phyloP scores from a whole-genome alignment of 2,888 invertebrate genomes.

The Hirtodrosophila confusa region DNA sequence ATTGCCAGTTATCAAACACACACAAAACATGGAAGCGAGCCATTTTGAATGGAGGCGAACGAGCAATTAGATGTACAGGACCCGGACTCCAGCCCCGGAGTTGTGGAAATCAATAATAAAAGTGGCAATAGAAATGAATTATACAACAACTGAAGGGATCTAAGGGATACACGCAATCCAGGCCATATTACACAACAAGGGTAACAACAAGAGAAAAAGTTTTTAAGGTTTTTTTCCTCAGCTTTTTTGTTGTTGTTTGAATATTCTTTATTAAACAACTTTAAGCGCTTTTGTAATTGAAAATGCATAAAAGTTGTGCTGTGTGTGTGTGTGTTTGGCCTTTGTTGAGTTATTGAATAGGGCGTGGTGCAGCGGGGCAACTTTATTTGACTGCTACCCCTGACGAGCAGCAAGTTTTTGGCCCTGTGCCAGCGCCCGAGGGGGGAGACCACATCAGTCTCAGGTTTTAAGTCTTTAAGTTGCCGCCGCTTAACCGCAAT shows the following conservation, averaged over 20 bases:
- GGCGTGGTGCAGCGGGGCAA: conserved; percentile 57
- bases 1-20: conserved; percentile 51
- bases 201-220: conserved; percentile 49
- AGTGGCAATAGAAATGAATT: conserved; percentile 66
- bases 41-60: conserved; percentile 44
- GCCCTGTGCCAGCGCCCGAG: conserved; percentile 25
- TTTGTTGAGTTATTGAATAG: conserved; percentile 75
- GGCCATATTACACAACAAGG: conserved; percentile 71
- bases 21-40: conserved; percentile 17
- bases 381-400: conserved; percentile 49
- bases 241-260: conserved; percentile 32
- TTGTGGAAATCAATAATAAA: conserved; percentile 58
- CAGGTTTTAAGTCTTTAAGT: conserved; percentile 51
- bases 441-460: conserved; percentile 34
- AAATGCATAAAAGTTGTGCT: conserved; percentile 68
- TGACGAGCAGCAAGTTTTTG: conserved; percentile 7
- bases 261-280: conserved; percentile 46
- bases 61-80: conserved; percentile 45
- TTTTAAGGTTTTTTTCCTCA: conserved; percentile 10
- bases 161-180: conserved; percentile 57
- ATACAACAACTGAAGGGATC: conserved; percentile 26
- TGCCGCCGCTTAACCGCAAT: conserved; percentile 73
- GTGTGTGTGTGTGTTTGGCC: conserved; percentile 24
- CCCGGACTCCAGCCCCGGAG: conserved; percentile 27
- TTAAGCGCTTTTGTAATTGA: conserved; percentile 66